Evolutionary conservation across 2,888 invertebrate genomes (phyloP).

Genomic region (Rhabditoides inermis): DNA sequence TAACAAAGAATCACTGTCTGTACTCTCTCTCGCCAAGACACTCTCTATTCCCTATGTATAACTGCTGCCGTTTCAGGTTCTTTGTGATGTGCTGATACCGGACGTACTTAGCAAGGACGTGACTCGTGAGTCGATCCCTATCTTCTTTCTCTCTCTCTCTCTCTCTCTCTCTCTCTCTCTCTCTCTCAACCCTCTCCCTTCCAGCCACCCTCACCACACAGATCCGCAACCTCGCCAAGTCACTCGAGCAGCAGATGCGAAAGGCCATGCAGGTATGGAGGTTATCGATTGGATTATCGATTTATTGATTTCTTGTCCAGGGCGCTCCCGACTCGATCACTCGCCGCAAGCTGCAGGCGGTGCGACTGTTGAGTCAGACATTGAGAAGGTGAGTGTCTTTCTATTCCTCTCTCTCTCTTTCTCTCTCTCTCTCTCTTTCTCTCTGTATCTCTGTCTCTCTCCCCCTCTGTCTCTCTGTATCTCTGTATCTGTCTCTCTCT

Average conservation of each 20-base stretch:
- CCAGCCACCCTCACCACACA: constrained; percentile 76
- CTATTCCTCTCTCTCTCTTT: not conserved
- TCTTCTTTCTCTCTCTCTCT: too few relatives aligned
- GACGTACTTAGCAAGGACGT: constrained; percentile 69
- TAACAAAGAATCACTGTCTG: too few relatives aligned
- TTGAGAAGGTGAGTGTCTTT: constrained; percentile 60
- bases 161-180: too few relatives aligned
- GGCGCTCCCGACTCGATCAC: constrained; percentile 54
- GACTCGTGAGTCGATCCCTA: constrained; percentile 12
- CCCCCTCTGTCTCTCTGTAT: too few relatives aligned
- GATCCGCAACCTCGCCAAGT: constrained; percentile 83
- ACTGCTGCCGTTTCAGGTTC: constrained; percentile 55
- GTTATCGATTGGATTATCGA: too few relatives aligned
- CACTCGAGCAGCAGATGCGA: constrained; percentile 73
- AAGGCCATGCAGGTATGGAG: constrained; percentile 64
- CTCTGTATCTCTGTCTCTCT: too few relatives aligned
- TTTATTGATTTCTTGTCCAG: too few relatives aligned
- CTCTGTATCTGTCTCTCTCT: too few relatives aligned
- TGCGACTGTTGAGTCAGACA: constrained; percentile 56
- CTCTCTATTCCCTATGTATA: too few relatives aligned
- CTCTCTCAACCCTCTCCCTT: too few relatives aligned
- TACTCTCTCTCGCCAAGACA: too few relatives aligned
- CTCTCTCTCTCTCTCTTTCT: too few relatives aligned
- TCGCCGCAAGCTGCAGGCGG: constrained; percentile 62
- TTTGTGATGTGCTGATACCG: constrained; percentile 90